Percentiles rank a stretch among this genome's conserved stretches.
phyloP scores from a whole-genome alignment of 1,140 invertebrate genomes.

The Platyscapa corneri region DNA sequence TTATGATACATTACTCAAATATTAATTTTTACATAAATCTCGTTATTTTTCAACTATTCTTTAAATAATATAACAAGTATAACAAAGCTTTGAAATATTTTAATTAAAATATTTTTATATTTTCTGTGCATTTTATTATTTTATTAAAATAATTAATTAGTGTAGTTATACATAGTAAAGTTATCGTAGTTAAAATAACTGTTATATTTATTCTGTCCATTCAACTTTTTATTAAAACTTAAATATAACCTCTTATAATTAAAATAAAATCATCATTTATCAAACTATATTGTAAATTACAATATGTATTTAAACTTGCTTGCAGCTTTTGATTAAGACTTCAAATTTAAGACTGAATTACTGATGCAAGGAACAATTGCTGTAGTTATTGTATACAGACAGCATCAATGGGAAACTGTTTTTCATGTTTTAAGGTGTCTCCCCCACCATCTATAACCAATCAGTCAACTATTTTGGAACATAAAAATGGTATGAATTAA shows the following conservation, averaged over 20 bases:
- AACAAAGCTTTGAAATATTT: neutral
- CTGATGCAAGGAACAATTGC: slow-evolving; percentile 69
- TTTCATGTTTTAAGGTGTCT: slow-evolving; percentile 84
- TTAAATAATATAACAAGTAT: no score
- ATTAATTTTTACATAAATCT: neutral
- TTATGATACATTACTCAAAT: neutral
- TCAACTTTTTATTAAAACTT: no score
- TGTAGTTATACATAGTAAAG: no score
- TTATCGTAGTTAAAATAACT: no score
- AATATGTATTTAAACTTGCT: no score
- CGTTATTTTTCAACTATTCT: neutral
- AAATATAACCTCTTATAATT: no score
- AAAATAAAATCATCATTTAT: no score
- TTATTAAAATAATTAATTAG: no score
- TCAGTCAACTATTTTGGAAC: slow-evolving; percentile 72
- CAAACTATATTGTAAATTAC: no score
- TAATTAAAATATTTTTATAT: neutral
- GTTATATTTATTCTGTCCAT: no score
- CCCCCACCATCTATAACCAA: slow-evolving; percentile 77
- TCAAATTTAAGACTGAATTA: slow-evolving; percentile 72
- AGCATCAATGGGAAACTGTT: slow-evolving; percentile 87
- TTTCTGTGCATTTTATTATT: slow-evolving; percentile 2
- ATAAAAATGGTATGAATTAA: slow-evolving; percentile 78
- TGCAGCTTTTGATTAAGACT: slow-evolving; percentile 69
- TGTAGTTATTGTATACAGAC: slow-evolving; percentile 67